Base-by-base conservation (phyloP, 2,113 vertebrate species). In the Hemibagrus wyckioides region DNA sequence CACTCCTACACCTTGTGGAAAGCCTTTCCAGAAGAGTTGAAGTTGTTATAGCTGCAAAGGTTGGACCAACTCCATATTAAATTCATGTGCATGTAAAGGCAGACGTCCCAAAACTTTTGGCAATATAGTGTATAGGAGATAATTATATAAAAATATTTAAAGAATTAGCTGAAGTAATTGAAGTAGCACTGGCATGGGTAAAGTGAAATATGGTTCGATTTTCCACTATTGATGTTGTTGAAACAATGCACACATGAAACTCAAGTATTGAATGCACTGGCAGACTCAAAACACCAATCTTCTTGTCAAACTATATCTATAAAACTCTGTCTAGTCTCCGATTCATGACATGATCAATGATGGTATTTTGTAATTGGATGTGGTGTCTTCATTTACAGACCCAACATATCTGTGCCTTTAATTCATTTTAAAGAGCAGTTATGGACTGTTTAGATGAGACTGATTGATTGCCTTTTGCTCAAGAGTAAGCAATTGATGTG, bases 401-500 rank as follows among this genome's bases (percentile, higher is more conserved):
- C 52, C 36, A 30, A 59, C 8, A 28, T 82, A 41, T 61, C 33
- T 13, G 41, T 25, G 36, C 19, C 30, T 36, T 36, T 63, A 63
- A 82, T 28, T 39, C 21, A n/a, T 82, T 82, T 48, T 82, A 13
- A 44, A 50, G 15, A 30, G 28, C 17, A 59, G 57, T 50, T 21
- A 44, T 21, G 21, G 39, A 28, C 25, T 17, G 25, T 63, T 82
- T n/a, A 48, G 28, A 21, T 30, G 11, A 30, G 59, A 30, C 59
- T 50, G 39, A 83, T 83, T 65, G 41, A 83, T 83, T 50, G 81
- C 3, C 25, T 83, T 65, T 48, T 83, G 81, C 41, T 83, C 11
- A 48, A 50, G 81, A 48, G 39, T n/a, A 65, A 65, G 59, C 23
- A 65, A 19, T 30, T 82, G 59, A 65, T 28, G 59, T 23, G 25